Conservation (phyloP, 2,113 vertebrate species). For the Hucho hucho region DNA sequence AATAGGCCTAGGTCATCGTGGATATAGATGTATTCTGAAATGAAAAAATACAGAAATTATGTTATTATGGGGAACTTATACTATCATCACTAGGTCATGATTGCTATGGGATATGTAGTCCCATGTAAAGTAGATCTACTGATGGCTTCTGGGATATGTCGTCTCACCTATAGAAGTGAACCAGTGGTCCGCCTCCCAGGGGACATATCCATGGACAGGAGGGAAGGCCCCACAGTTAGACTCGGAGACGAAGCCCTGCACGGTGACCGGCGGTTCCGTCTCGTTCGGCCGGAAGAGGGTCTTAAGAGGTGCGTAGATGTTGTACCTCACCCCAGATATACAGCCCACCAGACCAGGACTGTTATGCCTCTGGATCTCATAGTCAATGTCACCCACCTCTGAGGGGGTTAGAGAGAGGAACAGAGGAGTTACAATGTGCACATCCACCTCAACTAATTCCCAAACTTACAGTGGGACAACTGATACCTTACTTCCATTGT, state of each 20-base stretch:
- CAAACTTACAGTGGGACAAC: neutral
- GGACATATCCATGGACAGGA: slow-evolving; percentile 81
- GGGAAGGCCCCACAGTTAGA: slow-evolving; percentile 93
- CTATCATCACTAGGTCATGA: neutral
- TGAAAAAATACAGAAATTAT: slow-evolving; percentile 13
- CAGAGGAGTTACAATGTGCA: neutral
- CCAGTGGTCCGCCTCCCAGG: slow-evolving; percentile 93
- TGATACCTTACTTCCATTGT: neutral
- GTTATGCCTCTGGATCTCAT: slow-evolving; percentile 91
- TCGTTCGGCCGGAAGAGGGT: slow-evolving; percentile 86
- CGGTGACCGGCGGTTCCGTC: slow-evolving; percentile 77
- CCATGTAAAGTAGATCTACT: slow-evolving; percentile 73
- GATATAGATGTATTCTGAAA: slow-evolving; percentile 87
- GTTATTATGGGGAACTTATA: neutral
- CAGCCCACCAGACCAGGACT: slow-evolving; percentile 92
- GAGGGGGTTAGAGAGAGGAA: slow-evolving; percentile 10
- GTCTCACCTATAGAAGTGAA: slow-evolving; percentile 85
- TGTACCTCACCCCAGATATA: slow-evolving; percentile 93
- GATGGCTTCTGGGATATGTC: slow-evolving; percentile 1
- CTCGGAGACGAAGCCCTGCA: slow-evolving; percentile 87
- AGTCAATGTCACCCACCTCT: slow-evolving; percentile 92
- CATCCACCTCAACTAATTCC: neutral
- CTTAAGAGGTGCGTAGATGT: slow-evolving; percentile 89
- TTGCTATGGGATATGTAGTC: slow-evolving; percentile 10
- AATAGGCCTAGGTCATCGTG: slow-evolving; percentile 87